These are phyloP conservation scores for Ptychodera flava DNA, from an alignment of 35 echinoderm and acorn worm species.

Conservation along the genomic window DNA sequence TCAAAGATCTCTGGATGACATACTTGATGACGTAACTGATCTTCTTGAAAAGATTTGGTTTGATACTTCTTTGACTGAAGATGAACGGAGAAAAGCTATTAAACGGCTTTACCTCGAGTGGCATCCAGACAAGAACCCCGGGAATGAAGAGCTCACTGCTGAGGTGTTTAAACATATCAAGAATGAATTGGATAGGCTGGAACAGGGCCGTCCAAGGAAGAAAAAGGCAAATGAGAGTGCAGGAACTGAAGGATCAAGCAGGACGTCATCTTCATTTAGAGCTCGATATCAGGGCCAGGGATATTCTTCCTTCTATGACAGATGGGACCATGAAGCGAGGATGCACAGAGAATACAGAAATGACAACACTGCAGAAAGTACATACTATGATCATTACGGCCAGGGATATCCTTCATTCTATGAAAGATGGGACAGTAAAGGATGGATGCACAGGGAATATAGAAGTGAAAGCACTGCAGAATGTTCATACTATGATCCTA, in stretches of 20 bases:
- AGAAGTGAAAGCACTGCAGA: too few species aligned
- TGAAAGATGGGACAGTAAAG: too few species aligned
- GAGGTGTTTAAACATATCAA: conserved; percentile 39
- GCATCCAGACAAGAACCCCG: conserved; percentile 53
- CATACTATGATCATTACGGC: too few species aligned
- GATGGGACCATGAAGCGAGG: neutral
- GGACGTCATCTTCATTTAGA: neutral
- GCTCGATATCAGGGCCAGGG: neutral
- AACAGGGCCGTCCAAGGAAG: neutral
- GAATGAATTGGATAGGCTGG: conserved; percentile 14
- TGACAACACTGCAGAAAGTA: neutral
- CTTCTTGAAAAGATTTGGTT: neutral
- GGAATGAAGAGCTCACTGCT: conserved; percentile 6
- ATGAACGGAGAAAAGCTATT: conserved; percentile 17
- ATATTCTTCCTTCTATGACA: neutral
- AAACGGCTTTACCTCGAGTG: conserved; percentile 26
- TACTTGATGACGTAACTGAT: conserved; percentile 1
- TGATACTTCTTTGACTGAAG: conserved; percentile 16
- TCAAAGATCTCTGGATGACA: neutral
- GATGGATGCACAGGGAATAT: too few species aligned
- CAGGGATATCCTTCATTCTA: too few species aligned
- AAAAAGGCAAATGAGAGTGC: neutral
- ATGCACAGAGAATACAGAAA: neutral
- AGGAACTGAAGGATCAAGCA: neutral
- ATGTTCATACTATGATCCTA: too few species aligned